A percentile compares a stretch with the other conserved stretches of the same genome.
These are phyloP conservation scores for Labrus mixtus DNA, from an alignment of 2,113 vertebrate species.

Conservation along the genomic window DNA sequence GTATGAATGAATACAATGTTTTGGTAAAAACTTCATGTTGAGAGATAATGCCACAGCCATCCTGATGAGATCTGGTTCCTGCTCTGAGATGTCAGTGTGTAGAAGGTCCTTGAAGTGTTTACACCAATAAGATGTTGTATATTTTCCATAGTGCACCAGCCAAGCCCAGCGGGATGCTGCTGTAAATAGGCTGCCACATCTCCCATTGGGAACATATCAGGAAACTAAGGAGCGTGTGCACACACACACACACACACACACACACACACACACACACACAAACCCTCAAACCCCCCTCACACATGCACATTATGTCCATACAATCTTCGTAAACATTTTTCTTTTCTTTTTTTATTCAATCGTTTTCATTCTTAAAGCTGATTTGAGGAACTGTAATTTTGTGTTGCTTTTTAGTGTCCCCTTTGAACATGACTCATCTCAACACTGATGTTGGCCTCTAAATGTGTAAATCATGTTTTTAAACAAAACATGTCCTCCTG, in stretches of 20 bases:
- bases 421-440: too few relatives aligned
- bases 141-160: conserved; percentile 51
- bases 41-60: conserved; percentile 3
- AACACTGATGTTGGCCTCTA: too few relatives aligned
- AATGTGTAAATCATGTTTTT: too few relatives aligned
- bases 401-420: too few relatives aligned
- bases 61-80: conserved; percentile 8
- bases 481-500: too few relatives aligned
- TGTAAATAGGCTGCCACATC: conserved; percentile 74
- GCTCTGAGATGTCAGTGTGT: conserved; percentile 9
- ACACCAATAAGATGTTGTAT: conserved; percentile 48
- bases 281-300: too few relatives aligned
- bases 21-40: conserved; percentile 22
- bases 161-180: conserved; percentile 42
- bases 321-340: too few relatives aligned
- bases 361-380: too few relatives aligned
- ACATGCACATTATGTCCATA: not conserved
- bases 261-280: too few relatives aligned
- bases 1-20: conserved; percentile 42
- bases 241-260: conserved; percentile 4
- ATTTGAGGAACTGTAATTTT: too few relatives aligned
- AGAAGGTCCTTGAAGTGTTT: conserved; percentile 42
- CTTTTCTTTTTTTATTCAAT: too few relatives aligned
- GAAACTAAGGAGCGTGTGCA: conserved; percentile 22
- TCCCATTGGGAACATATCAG: conserved; percentile 46